Evolutionary conservation across 2,797 vertebrate species (phyloP).

Genomic region (Anolis apletophallus): DNA sequence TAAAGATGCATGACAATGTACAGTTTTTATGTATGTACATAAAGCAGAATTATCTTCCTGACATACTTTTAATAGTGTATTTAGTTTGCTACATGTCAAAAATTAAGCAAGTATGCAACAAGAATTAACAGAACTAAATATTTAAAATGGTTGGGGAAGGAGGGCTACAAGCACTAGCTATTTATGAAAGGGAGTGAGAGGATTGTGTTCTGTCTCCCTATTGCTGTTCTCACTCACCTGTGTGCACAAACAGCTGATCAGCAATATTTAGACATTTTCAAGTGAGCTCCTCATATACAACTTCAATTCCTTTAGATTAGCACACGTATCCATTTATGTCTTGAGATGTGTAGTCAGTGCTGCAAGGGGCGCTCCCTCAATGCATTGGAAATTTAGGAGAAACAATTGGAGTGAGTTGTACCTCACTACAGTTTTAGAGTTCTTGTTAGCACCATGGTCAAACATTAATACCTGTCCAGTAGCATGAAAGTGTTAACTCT

Average conservation of each 20-base stretch:
- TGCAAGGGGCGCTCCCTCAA: too few species aligned
- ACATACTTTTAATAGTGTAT: background rate
- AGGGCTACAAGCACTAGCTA: background rate
- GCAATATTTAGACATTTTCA: background rate
- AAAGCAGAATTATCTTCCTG: background rate
- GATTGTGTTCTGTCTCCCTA: too few species aligned
- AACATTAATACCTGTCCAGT: too few species aligned
- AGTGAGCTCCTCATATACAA: background rate
- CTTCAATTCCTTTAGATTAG: background rate
- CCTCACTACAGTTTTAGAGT: too few species aligned
- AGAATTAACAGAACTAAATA: background rate
- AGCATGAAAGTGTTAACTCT: too few species aligned
- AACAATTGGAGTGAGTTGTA: too few species aligned
- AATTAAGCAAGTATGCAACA: background rate
- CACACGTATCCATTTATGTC: background rate
- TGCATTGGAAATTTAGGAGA: too few species aligned
- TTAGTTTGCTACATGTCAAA: background rate
- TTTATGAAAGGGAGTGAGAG: background rate
- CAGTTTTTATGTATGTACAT: background rate
- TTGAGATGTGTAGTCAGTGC: too few species aligned
- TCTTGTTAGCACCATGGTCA: too few species aligned
- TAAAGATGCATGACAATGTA: background rate
- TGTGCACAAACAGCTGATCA: background rate
- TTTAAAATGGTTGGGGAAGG: too few species aligned
- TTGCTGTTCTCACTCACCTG: background rate